Evolutionary conservation across 1,140 invertebrate species (phyloP), one percentile per base, ranked within the genome.

Genomic region (Bombus terrestris): DNA sequence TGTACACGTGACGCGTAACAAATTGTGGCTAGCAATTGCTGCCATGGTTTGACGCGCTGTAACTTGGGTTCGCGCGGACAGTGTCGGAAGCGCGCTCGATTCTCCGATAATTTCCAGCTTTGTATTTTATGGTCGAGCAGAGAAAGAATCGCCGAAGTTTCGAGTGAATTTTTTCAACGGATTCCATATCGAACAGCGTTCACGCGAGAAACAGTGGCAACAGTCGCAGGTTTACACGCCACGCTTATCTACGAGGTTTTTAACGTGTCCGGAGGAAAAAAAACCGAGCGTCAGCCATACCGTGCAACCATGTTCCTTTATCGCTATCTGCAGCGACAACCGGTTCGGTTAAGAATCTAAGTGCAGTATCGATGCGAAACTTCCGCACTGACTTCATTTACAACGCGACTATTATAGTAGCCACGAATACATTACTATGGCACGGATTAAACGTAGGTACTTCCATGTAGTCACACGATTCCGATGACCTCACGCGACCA

Each of bases 1-100:
- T 57, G 25, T 62, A 13, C 32, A 62, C 39, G 15, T 32, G 83
- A 73, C 76, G 83, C 83, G 83, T 80, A 73, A 80, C 83, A 22
- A 80, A 85, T 37, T 35, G 18, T 2, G 10, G 25, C 13, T 28
- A 15, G 68, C 47, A 62, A 85, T 85, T 53, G 41, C 41, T 39
- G 68, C 15, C 32, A 79, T 53, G 75, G 53, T 84, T 84, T 72
- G 22, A 79, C 82, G 47, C 74, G 68, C 1, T 25, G 15, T 12
- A 35, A 15, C 28, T 18, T 47, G 57, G 1, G 53, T 78, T 83
- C 47, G 73, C 74, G 10, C 0, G 62, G 10, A 1, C 9, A 25
- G 5, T 18, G 41, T 9, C 3, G 10, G 3, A 77, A 25, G 66
- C 35, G 35, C 32, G 1, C 8, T 22, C 64, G 39, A 37, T 35